These are phyloP conservation scores for Pseudomyrmex concolor DNA, from an alignment of 1,140 invertebrate species.

Conservation along the genomic window DNA sequence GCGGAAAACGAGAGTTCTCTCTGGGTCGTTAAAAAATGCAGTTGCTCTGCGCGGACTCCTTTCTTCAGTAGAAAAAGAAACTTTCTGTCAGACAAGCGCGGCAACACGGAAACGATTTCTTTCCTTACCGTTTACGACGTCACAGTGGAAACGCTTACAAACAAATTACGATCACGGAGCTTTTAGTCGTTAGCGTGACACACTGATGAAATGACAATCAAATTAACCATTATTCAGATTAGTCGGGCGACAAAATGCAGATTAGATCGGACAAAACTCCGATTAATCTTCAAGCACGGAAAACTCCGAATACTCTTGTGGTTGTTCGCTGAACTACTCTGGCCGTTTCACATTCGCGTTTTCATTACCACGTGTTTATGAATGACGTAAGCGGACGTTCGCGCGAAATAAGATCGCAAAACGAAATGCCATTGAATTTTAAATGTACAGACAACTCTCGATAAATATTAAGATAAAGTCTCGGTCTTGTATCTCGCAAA, in stretches of 20 bases:
- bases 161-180: constrained; percentile 55
- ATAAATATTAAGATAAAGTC: constrained; percentile 25
- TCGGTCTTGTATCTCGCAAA: constrained; percentile 7
- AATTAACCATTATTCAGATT: constrained; percentile 33
- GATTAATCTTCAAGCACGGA: not conserved
- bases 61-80: constrained; percentile 57
- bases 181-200: constrained; percentile 23
- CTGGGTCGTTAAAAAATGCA: constrained; percentile 36
- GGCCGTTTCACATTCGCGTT: not conserved
- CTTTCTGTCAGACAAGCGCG: constrained; percentile 18
- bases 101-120: constrained; percentile 32
- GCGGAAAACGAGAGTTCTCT: constrained; percentile 32
- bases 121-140: constrained; percentile 18
- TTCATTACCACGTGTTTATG: not conserved
- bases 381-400: constrained; percentile 1
- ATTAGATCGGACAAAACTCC: not conserved
- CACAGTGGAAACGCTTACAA: constrained; percentile 17
- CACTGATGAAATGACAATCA: constrained; percentile 31
- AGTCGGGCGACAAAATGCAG: constrained; percentile 10
- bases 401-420: not conserved
- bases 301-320: not conserved
- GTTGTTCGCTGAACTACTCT: not conserved
- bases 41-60: constrained; percentile 9
- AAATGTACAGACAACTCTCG: constrained; percentile 19
- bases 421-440: constrained; percentile 1